Evolutionary conservation across 2,888 invertebrate genomes (phyloP).

Genomic region (Alloscopus bannaensis): DNA sequence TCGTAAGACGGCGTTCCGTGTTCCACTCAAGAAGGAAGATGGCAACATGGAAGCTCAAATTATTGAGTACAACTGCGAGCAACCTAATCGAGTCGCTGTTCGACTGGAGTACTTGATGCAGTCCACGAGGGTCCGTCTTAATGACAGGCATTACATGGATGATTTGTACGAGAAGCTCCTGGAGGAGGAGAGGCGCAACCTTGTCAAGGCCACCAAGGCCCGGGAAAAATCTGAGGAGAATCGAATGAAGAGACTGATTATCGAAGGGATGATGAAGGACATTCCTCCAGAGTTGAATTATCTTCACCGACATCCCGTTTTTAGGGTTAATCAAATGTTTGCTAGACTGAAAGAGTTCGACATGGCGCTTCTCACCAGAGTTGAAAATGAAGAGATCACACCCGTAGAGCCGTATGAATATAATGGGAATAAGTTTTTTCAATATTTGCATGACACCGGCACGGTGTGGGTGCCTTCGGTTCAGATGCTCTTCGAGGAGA

Average conservation of each 20-base stretch:
- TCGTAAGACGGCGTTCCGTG: conserved; percentile 29
- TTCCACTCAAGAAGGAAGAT: conserved; percentile 54
- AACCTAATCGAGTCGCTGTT: conserved; percentile 57
- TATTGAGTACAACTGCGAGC: conserved; percentile 58
- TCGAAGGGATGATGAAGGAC: conserved; percentile 53
- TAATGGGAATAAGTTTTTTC: conserved; percentile 63
- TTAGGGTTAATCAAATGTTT: conserved; percentile 62
- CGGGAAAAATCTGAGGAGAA: conserved; percentile 55
- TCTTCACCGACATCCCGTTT: conserved; percentile 60
- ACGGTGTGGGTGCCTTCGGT: conserved; percentile 53
- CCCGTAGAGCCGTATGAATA: conserved; percentile 66
- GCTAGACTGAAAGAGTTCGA: conserved; percentile 39
- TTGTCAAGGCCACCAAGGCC: conserved; percentile 5
- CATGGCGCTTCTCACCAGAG: background rate
- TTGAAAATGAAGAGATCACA: conserved; percentile 29
- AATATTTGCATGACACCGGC: conserved; percentile 54
- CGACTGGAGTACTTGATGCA: conserved; percentile 65
- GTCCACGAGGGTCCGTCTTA: conserved; percentile 54
- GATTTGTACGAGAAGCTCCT: conserved; percentile 48
- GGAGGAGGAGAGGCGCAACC: conserved; percentile 47
- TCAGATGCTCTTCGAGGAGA: conserved; percentile 21
- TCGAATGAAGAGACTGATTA: conserved; percentile 60
- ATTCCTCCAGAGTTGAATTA: conserved; percentile 49
- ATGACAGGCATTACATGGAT: conserved; percentile 59
- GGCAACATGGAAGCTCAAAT: conserved; percentile 54